These are phyloP conservation scores for Corydoras sp. DNA, from an alignment of 2,113 vertebrate species.

Conservation along the genomic window DNA sequence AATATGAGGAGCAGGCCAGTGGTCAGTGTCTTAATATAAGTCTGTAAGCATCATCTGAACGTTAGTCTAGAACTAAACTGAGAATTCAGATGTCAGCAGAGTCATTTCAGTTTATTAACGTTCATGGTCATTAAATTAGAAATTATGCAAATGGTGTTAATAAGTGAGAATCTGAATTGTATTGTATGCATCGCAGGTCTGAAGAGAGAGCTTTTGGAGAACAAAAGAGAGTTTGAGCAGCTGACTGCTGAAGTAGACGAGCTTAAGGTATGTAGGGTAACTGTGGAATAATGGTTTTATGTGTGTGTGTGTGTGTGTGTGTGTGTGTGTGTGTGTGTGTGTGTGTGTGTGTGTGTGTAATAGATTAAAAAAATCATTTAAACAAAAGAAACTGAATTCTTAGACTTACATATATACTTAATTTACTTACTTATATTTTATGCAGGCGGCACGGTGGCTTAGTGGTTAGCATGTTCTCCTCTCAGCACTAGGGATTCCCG, in stretches of 20 bases:
- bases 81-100: background rate
- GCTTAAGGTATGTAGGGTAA: constrained; percentile 47
- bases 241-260: constrained; percentile 43
- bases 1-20: constrained; percentile 34
- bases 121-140: background rate
- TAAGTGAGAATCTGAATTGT: background rate
- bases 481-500: too few species aligned
- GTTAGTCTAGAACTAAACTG: background rate
- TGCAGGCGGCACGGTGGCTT: too few species aligned
- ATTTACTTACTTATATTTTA: too few species aligned
- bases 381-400: too few species aligned
- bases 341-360: too few species aligned
- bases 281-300: too few species aligned
- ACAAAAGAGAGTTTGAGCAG: constrained; percentile 41
- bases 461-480: too few species aligned
- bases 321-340: too few species aligned
- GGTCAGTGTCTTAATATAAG: constrained; percentile 28
- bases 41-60: background rate
- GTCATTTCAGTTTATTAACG: background rate
- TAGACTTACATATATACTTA: too few species aligned
- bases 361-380: too few species aligned
- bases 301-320: background rate
- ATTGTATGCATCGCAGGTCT: constrained; percentile 39
- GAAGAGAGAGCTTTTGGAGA: constrained; percentile 40
- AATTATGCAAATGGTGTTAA: too few species aligned